Percentiles rank a stretch among this genome's conserved stretches.
These are phyloP conservation scores for Eulemur rubriventer DNA, from an alignment of 2,797 vertebrate genomes.

Conservation along the genomic window DNA sequence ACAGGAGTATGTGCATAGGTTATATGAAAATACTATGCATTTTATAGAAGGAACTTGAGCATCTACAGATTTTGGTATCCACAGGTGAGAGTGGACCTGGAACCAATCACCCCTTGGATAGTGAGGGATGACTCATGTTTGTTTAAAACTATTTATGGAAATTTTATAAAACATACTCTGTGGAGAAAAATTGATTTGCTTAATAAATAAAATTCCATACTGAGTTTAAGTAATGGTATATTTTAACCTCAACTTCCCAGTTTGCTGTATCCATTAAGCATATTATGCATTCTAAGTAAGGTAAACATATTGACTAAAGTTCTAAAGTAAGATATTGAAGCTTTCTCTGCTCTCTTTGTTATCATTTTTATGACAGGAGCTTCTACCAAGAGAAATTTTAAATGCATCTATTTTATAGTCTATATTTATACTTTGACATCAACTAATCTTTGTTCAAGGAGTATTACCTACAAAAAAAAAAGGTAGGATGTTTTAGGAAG, in stretches of 20 bases:
- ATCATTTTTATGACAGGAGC: background rate
- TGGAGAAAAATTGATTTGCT: slow-evolving; percentile 67
- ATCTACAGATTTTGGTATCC: background rate
- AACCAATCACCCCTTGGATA: background rate
- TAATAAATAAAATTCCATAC: slow-evolving; percentile 72
- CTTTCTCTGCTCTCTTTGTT: background rate
- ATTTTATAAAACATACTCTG: slow-evolving; percentile 51
- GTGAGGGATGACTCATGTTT: background rate
- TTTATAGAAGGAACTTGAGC: background rate
- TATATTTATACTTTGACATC: background rate
- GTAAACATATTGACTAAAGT: background rate
- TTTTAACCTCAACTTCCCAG: slow-evolving; percentile 69
- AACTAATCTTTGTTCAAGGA: background rate
- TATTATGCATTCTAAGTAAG: slow-evolving; percentile 63
- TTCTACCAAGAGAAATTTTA: background rate
- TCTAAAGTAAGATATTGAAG: background rate
- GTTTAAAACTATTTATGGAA: slow-evolving; percentile 69
- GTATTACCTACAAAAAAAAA: slow-evolving; percentile 3
- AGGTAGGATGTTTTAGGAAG: background rate
- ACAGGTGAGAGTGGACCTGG: background rate
- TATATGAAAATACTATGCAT: background rate
- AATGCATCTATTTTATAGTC: background rate
- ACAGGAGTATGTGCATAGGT: background rate
- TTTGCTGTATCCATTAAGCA: slow-evolving; percentile 69
- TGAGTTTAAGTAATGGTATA: slow-evolving; percentile 69